phyloP scores from a whole-genome alignment of 1,140 invertebrate genomes.

The Drosophila jambulina region DNA sequence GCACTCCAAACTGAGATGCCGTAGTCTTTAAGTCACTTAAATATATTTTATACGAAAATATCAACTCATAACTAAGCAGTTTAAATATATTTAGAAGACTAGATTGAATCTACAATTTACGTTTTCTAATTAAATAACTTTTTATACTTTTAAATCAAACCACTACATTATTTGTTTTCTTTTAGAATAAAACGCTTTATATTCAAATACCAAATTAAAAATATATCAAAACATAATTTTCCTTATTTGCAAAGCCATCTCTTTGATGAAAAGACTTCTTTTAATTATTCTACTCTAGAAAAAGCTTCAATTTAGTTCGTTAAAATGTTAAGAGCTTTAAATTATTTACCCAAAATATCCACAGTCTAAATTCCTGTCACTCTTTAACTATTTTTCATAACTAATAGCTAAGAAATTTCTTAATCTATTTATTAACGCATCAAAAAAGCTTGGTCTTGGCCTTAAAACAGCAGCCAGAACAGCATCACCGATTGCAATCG shows the following conservation, averaged over 20 bases:
- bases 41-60: neutral
- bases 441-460: neutral
- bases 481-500: constrained; percentile 23
- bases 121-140: no score
- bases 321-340: neutral
- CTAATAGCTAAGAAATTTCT: neutral
- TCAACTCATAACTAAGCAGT: neutral
- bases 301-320: neutral
- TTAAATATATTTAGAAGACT: neutral
- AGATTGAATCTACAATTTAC: no score
- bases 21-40: neutral
- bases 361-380: neutral
- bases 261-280: no score
- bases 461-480: neutral
- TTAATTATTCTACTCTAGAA: neutral
- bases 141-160: no score
- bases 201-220: no score
- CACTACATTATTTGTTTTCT: no score
- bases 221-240: neutral
- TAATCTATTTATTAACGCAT: neutral
- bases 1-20: constrained; percentile 28
- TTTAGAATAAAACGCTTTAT: no score
- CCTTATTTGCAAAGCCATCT: no score
- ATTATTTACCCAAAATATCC: neutral
- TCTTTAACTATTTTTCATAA: neutral